These are phyloP conservation scores for Picus viridis DNA, from an alignment of 2,797 vertebrate genomes.

Conservation along the genomic window DNA sequence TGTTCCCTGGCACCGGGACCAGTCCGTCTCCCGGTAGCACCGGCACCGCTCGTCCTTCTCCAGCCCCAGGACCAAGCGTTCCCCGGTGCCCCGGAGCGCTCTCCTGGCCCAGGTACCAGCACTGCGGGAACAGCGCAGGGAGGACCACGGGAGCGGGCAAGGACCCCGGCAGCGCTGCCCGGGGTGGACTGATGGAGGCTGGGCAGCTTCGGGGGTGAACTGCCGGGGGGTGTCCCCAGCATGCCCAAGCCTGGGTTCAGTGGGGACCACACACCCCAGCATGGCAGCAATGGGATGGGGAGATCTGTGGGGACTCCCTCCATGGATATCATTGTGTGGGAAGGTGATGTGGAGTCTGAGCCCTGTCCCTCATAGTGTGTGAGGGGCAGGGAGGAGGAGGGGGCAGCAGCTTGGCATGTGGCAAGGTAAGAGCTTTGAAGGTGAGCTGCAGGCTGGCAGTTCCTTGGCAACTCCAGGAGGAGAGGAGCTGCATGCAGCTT, in stretches of 20 bases:
- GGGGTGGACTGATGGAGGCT: neutral
- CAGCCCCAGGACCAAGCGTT: neutral
- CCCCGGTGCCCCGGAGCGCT: neutral
- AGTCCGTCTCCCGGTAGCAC: neutral
- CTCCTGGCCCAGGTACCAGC: constrained; percentile 26
- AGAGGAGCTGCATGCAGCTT: neutral
- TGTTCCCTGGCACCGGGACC: neutral
- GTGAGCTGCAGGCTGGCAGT: neutral
- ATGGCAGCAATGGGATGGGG: neutral
- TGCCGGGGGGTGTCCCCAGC: too few species aligned
- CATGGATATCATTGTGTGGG: fast-evolving
- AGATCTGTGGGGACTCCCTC: neutral
- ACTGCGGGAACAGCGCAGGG: neutral
- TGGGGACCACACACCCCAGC: neutral
- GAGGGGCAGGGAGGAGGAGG: neutral
- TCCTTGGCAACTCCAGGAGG: neutral
- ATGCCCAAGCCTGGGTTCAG: fast-evolving
- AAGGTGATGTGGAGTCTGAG: neutral
- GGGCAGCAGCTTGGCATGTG: neutral
- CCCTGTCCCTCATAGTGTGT: neutral
- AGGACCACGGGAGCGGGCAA: neutral
- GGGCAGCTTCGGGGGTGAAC: neutral
- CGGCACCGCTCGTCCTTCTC: neutral
- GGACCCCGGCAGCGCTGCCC: neutral
- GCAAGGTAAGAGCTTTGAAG: constrained; percentile 34